Base-by-base conservation (phyloP, 2,797 vertebrate genomes). In the Chromobotia macracanthus region DNA sequence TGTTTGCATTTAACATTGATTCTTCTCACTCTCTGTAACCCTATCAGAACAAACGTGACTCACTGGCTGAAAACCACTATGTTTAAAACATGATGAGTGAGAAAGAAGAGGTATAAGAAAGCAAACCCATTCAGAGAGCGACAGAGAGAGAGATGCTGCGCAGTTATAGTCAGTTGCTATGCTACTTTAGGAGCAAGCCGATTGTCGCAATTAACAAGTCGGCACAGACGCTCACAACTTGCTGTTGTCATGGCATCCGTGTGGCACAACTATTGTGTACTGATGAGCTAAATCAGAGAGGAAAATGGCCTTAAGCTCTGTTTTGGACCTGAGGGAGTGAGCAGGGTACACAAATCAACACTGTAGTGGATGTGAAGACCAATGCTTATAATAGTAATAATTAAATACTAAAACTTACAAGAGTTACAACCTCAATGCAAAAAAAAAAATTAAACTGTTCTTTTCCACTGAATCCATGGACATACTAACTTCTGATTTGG, bases 141-240 rank as follows among this genome's bases (percentile, higher is more conserved):
- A 28, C 2, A 46, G 60, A 66, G 1, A 15, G 9, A 38, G 35
- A 65, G 23, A 56, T 21, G 48, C 7, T 56, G 72, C 35, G 50
- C 38, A 21, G 4, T n/a, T 15, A n/a, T 18, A 25, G 50, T 23
- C 28, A 55, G 31, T 9, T 13, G 64, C 46, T 25, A 60, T 2
- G 3, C 53, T 58, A 72, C 81, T 75, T 56, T 51, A 25, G 21
- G 18, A 28, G 77, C 25, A 46, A 75, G 55, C 38, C 31, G 35
- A 84, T 72, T 21, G 56, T 15, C 19, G 35, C 79, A 73, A 80
- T 79, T 79, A 61, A 76, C 25, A 81, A 81, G 77, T 35, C 31
- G 11, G 56, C 63, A 51, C 74, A 50, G 48, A 73, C 28, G 44
- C 25, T 55, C 66, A 61, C 79, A 72, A 56, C 58, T 61, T 50